phyloP scores from a whole-genome alignment of 1,140 invertebrate genomes.

The Drosophila murphyi region DNA sequence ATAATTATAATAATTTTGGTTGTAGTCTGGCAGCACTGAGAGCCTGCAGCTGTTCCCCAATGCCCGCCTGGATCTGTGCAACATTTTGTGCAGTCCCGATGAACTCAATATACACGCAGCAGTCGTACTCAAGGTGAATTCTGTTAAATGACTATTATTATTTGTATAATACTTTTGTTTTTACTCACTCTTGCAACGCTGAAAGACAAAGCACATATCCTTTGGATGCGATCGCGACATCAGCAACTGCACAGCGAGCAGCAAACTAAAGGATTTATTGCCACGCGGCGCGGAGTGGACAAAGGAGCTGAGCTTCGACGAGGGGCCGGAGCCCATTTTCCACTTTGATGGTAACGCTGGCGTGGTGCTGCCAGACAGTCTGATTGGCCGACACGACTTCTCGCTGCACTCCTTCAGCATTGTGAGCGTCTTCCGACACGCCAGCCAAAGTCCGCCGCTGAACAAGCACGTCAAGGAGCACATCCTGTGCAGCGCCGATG shows the following conservation, averaged over 20 bases:
- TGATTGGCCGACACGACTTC: conserved; percentile 85
- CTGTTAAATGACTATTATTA: background rate
- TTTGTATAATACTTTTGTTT: background rate
- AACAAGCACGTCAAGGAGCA: conserved; percentile 97
- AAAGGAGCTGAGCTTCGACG: conserved; percentile 93
- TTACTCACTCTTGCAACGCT: background rate
- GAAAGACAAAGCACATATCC: conserved; percentile 83
- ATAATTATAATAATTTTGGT: conserved; percentile 5
- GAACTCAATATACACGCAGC: conserved; percentile 71
- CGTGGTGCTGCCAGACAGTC: conserved; percentile 91
- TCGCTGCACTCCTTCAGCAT: conserved; percentile 90
- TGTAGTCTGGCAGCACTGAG: conserved; percentile 70
- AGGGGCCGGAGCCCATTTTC: conserved; percentile 96
- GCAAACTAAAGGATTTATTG: conserved; percentile 90
- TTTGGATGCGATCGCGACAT: conserved; percentile 84
- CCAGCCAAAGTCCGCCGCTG: conserved; percentile 81
- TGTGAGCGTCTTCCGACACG: conserved; percentile 92
- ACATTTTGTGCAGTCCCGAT: conserved; percentile 90
- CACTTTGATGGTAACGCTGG: conserved; percentile 96
- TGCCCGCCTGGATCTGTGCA: conserved; percentile 94
- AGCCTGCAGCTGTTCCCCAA: conserved; percentile 90
- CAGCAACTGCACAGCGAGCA: conserved; percentile 84
- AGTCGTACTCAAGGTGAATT: conserved; percentile 71
- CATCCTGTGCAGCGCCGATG: conserved; percentile 97
- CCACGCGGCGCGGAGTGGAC: conserved; percentile 94